Evolutionary conservation across 2,797 vertebrate species (phyloP).

Genomic region (Galago senegalensis): DNA sequence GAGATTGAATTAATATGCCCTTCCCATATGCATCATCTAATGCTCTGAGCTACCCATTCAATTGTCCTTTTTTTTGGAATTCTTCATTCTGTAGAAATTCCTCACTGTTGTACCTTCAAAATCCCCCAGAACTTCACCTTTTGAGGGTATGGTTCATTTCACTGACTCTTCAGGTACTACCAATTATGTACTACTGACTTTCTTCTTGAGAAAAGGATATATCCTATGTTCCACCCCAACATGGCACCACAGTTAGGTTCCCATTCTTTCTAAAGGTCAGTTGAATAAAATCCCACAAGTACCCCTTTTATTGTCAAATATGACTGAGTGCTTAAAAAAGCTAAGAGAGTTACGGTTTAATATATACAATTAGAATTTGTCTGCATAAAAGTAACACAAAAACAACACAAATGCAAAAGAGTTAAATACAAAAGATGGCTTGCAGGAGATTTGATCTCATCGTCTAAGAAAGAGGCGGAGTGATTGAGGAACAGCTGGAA

Average conservation of each 20-base stretch:
- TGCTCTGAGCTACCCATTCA: background rate
- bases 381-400: slow-evolving; percentile 1
- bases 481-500: background rate
- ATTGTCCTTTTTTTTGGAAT: background rate
- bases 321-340: background rate
- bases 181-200: background rate
- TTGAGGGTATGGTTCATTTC: background rate
- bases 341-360: background rate
- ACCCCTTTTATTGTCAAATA: background rate
- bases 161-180: background rate
- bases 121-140: background rate
- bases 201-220: background rate
- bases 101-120: background rate
- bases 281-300: background rate
- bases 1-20: background rate
- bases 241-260: background rate
- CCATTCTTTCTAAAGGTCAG: background rate
- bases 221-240: background rate
- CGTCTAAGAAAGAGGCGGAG: background rate
- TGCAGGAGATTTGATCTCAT: background rate
- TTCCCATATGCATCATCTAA: background rate
- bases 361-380: background rate
- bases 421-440: background rate
- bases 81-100: background rate
- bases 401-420: background rate